Evolutionary conservation across 2,797 vertebrate genomes (phyloP).

Genomic region (Anas acuta): DNA sequence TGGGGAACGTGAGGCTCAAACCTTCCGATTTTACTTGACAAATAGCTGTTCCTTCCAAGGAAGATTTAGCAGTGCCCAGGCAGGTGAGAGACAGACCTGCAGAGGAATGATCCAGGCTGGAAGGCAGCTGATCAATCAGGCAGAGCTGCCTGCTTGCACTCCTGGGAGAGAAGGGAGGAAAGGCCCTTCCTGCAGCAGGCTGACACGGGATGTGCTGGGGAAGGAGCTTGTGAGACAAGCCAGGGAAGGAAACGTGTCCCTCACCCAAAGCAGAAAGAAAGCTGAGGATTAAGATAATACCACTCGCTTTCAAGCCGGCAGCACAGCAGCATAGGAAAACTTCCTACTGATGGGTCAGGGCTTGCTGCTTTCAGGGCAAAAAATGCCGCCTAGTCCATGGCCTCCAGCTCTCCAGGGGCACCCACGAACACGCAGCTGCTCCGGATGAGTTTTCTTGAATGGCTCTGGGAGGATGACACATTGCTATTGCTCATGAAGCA

Average conservation of each 20-base stretch:
- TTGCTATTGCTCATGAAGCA: not conserved
- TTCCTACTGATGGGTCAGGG: not conserved
- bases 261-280: not conserved
- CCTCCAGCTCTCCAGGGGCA: not conserved
- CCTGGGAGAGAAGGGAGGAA: not conserved
- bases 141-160: not conserved
- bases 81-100: constrained; percentile 44
- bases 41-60: constrained; percentile 24
- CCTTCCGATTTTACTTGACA: constrained; percentile 35
- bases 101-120: constrained; percentile 11
- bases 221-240: not conserved
- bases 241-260: not conserved
- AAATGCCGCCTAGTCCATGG: not conserved
- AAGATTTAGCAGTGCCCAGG: constrained; percentile 40
- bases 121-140: constrained; percentile 44
- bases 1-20: not conserved
- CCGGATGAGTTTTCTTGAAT: not conserved
- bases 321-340: not conserved
- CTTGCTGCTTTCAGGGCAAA: not conserved
- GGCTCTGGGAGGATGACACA: not conserved
- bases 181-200: not conserved
- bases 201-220: fast-evolving
- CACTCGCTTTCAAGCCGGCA: not conserved
- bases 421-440: fast-evolving
- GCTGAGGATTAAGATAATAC: not conserved